Base-by-base conservation (phyloP, 2,113 vertebrate genomes). In the Triplophysa siluroides region DNA sequence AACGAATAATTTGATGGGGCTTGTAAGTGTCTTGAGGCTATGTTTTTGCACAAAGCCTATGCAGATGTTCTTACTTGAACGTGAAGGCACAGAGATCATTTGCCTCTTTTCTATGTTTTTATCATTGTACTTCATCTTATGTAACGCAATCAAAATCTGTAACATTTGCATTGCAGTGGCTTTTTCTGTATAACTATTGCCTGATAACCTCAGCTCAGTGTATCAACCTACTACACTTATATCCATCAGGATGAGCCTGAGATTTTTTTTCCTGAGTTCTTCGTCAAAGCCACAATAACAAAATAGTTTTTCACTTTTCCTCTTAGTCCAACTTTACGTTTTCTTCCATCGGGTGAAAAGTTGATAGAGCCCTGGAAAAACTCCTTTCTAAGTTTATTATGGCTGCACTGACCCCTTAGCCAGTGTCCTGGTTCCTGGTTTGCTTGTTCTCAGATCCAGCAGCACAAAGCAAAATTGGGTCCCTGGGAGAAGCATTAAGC, bases 401-500 rank as follows among this genome's bases (percentile, higher is more conserved):
- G 18, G 54, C 33, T 54, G 68, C 2, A 19, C 68, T 71, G 68
- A 56, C 26, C 16, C 13, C 18, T 71, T 29, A 56, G 50, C 18
- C 19, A 33, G 29, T 33, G 29, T 33, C 29, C 29, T 56, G 18
- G 50, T 71, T 33, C 29, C 29, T 56, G 18, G 50, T 71, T 50
- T 33, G 0, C 29, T 56, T 10, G 50, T 71, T 50, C 19, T 71
- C 67, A 56, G 68, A 71, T 71, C 67, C 61, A 78, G 38, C 26
- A 19, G 29, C 29, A 33, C 24, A 43, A 54, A 58, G 13, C 21
- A 70, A 67, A 50, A 71, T 33, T 2, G 26, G 54, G 41, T 68
- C 70, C 33, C 50, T 52, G 11, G 24, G 61, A 60, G 54, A 33
- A 69, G 62, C 54, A 41, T 78, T 56, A 74, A 54, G 24, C 24